phyloP scores from a whole-genome alignment of 2,113 vertebrate genomes.

The Sphyrna mokarran region DNA sequence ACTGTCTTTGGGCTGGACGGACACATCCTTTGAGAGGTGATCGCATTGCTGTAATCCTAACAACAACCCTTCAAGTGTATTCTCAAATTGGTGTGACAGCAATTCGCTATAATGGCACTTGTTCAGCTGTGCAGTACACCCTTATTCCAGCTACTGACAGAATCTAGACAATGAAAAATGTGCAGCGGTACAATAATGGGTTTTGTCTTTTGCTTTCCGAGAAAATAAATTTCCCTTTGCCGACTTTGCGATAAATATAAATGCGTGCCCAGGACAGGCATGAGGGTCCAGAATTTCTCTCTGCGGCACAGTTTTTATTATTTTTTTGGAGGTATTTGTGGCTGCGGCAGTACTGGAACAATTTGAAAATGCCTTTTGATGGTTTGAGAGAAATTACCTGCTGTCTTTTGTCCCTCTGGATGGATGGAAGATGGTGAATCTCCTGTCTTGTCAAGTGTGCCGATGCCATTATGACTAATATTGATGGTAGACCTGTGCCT shows the following conservation, averaged over 20 bases:
- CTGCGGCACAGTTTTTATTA: too few relatives aligned
- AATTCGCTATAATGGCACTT: not conserved
- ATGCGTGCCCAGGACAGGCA: not conserved
- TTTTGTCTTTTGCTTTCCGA: not conserved
- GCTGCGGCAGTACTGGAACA: not conserved
- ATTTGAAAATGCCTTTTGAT: not conserved
- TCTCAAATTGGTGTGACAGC: slow-evolving; percentile 15
- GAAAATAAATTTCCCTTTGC: not conserved
- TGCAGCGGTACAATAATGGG: not conserved
- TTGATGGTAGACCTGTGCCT: not conserved
- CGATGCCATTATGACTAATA: not conserved
- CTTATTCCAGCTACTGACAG: not conserved
- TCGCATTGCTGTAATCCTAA: slow-evolving; percentile 8
- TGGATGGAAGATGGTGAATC: not conserved
- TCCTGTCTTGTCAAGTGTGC: not conserved
- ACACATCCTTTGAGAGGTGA: not conserved
- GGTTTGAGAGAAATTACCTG: not conserved
- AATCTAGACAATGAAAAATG: not conserved
- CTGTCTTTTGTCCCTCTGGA: not conserved
- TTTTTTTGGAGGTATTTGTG: not conserved
- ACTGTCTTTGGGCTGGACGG: not conserved
- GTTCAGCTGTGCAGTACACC: not conserved
- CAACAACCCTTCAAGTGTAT: not conserved
- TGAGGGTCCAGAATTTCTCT: not conserved
- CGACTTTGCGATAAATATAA: not conserved